Evolutionary conservation across 2,113 vertebrate species (phyloP), one percentile per base, ranked within the genome.

Genomic region (Mastomys coucha): DNA sequence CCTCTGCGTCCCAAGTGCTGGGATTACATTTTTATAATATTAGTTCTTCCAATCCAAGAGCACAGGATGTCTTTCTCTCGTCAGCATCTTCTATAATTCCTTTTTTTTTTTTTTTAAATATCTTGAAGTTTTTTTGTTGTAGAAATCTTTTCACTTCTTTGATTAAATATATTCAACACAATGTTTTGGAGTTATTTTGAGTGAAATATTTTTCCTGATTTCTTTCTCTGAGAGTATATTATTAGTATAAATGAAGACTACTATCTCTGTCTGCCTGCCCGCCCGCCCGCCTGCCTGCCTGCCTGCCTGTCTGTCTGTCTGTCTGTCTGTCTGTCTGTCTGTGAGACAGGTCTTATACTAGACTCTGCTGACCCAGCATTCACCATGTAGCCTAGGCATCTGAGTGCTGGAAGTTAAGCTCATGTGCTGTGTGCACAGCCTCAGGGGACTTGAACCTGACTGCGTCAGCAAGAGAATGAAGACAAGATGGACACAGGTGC

Each of bases 171-270:
- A 28, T 42, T 63, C 26, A 82, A 63, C 13, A 28, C 24, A 81
- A 63, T 63, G 58, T 84, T 84, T 63, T 84, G n/a, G 58, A 63
- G n/a, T 86, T 86, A 86, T 53, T 88, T 72, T 88, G 65, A 63
- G n/a, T 84, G 58, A 42, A 63, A 28, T 63, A 28, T 10, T 63
- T 84, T 84, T 28, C 7, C 81, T 84, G 81, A 63, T 42, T 82
- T 82, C 36, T 82, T 77, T 82, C 33, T 81, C 53, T 82, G 80
- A 39, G 80, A 82, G n/a, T 82, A 60, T 13, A 39, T n/a, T 42
- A 56, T 84, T 42, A 60, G n/a, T 84, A 42, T 63, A 84, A 63
- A 42, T 84, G n/a, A 84, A 28, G 24, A 6, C n/a, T 84, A 63
- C n/a, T 63, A 2, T 51, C 17, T 78, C 5, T 81, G 31, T 78